A percentile compares a stretch with the other conserved stretches of the same genome.
Evolutionary conservation across 2,888 invertebrate genomes (phyloP).

Genomic region (Cantharis lateralis): DNA sequence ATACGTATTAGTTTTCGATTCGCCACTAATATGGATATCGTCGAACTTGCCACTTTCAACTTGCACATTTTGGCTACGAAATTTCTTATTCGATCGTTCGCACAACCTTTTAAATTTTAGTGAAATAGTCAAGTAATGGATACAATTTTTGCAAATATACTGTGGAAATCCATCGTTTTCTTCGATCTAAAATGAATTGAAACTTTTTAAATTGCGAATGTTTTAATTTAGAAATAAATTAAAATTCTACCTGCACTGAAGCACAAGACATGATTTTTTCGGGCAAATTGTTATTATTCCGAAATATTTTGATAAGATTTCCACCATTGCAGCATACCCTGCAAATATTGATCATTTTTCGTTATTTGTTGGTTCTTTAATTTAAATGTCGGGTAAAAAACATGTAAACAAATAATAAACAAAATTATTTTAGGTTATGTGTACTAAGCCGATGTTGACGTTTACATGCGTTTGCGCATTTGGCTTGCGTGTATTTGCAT

Average conservation of each 20-base stretch:
- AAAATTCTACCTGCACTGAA: conserved; percentile 30
- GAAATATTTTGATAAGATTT: conserved; percentile 32
- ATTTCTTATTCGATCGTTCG: conserved; percentile 30
- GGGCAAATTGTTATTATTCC: conserved; percentile 16
- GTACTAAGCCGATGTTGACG: neutral
- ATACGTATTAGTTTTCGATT: neutral
- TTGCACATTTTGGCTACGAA: neutral
- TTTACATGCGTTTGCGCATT: neutral
- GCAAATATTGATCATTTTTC: conserved; percentile 25
- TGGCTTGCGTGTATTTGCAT: no score
- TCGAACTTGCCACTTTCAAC: neutral
- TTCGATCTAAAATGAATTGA: conserved; percentile 28
- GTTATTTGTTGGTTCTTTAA: neutral
- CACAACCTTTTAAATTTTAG: conserved; percentile 38
- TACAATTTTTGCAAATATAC: conserved; percentile 36
- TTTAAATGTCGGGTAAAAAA: neutral
- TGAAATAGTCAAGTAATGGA: conserved; percentile 33
- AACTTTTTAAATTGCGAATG: neutral
- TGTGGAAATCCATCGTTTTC: conserved; percentile 36
- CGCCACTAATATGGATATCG: neutral
- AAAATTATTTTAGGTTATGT: neutral
- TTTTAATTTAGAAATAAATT: neutral
- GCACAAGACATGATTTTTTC: conserved; percentile 31
- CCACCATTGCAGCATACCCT: conserved; percentile 34
- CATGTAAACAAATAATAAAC: no score